Base-by-base conservation (phyloP, 2,797 vertebrate species). In the Emydoidea blandingii region DNA sequence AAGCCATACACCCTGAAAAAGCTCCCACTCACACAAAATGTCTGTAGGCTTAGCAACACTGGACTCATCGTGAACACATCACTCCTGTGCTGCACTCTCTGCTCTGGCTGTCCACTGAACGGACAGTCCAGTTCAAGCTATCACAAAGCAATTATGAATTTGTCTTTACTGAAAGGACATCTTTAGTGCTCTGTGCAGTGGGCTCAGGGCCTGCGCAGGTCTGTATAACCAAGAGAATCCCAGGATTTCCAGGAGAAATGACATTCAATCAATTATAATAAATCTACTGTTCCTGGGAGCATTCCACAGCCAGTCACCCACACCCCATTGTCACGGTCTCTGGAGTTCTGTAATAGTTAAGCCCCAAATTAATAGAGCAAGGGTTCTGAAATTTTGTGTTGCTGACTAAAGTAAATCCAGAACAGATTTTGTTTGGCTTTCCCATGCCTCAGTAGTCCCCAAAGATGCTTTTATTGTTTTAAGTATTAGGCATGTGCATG, bases 401-500 rank as follows among this genome's bases (percentile, higher is more conserved):
- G 37, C 92, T 95, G 86, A 95, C 79, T 93, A 76, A 92, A 94
- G 92, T 90, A 93, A 96, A 96, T 81, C 86, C 85, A 68, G 95
- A 96, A 12, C 62, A 92, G 56, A 95, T 92, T 95, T 95, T 97
- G 94, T 97, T 97, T 97, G 95, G 88, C 53, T 97, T 97, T 97
- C 96, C 96, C 96, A 97, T 95, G 94, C 91, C 93, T 95, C 83
- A 8, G 49, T 85, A 97, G 94, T 95, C 88, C 81, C 92, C 47
- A 81, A 97, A 96, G 92, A 95, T 97, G 96, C 92, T 97, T 93
- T 95, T 97, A 96, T 97, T 97, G 96, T 96, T 96, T 96, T 96
- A 97, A 97, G 95, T 96, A 92, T 96, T 95, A 97, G 94, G 89
- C 95, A 95, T 97, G 94, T 93, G 92, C 95, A 96, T 97, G 96